Evolutionary conservation across 2,797 vertebrate species (phyloP).

Genomic region (Cyclura pinguis): DNA sequence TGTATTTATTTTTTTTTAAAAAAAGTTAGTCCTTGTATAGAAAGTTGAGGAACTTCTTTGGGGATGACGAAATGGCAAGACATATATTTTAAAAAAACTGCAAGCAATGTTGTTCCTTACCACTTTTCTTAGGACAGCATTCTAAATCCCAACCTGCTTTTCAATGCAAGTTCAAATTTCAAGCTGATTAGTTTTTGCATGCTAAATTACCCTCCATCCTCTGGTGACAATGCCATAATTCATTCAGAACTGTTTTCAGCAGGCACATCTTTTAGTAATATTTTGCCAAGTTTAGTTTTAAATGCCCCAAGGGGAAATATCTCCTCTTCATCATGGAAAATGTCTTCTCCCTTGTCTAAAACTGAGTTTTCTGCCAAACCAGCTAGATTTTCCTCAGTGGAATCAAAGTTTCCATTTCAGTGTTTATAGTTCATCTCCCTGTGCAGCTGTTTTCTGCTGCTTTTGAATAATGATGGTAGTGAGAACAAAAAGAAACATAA

Average conservation of each 20-base stretch:
- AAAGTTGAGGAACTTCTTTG: not conserved
- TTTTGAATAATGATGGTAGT: not conserved
- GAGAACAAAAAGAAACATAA: not conserved
- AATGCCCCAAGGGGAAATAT: not conserved
- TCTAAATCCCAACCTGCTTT: not conserved
- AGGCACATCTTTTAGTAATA: not conserved
- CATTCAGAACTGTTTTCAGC: not conserved
- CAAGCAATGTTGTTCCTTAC: not conserved
- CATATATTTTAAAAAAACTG: not conserved
- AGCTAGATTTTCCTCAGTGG: not conserved
- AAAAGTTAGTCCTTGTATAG: not conserved
- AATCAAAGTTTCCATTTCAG: not conserved
- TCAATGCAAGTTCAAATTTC: not conserved
- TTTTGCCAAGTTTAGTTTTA: constrained; percentile 5
- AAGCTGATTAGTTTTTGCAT: not conserved
- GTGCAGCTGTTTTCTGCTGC: not conserved
- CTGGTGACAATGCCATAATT: not conserved
- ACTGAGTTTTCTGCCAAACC: not conserved
- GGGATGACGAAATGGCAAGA: not conserved
- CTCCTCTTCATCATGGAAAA: not conserved
- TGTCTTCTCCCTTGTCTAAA: not conserved
- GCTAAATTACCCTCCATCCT: not conserved
- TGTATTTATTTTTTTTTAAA: not conserved
- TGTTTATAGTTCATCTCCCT: not conserved
- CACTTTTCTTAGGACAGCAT: not conserved